Conservation (phyloP, 92 coral and sea anemone genomes). For the Galaxea fascicularis region DNA sequence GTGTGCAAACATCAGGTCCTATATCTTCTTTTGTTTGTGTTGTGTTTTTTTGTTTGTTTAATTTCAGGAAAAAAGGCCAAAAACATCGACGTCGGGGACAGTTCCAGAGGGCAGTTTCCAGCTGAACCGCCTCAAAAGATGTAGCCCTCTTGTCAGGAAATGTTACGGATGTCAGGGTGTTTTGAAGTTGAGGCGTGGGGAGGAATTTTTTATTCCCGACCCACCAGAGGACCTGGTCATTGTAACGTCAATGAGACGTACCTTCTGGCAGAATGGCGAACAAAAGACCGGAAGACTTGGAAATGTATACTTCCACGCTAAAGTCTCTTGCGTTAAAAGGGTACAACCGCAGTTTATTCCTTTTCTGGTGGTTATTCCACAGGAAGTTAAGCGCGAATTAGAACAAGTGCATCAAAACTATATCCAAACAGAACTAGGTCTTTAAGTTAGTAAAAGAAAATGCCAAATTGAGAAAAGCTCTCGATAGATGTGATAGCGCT, state of each 20-base stretch:
- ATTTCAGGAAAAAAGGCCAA: slow-evolving; percentile 2
- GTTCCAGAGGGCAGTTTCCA: slow-evolving; percentile 22
- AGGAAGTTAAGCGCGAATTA: too few relatives aligned
- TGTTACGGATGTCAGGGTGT: slow-evolving; percentile 17
- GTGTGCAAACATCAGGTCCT: too few relatives aligned
- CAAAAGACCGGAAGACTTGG: neutral
- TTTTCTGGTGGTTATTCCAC: neutral
- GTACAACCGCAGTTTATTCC: neutral
- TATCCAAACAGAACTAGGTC: too few relatives aligned
- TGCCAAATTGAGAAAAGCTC: too few relatives aligned
- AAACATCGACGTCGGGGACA: neutral
- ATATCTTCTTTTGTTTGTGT: too few relatives aligned
- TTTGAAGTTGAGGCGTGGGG: neutral
- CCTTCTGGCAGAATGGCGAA: neutral
- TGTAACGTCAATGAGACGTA: neutral
- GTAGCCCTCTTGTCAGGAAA: slow-evolving; percentile 4
- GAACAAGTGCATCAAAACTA: too few relatives aligned
- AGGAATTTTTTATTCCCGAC: neutral
- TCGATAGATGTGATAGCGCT: too few relatives aligned
- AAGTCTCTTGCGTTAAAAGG: neutral
- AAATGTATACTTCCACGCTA: neutral
- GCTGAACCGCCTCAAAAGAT: slow-evolving; percentile 13
- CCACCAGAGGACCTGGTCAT: neutral
- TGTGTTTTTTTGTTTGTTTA: too few relatives aligned
- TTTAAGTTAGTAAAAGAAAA: too few relatives aligned